A percentile compares a stretch with the other conserved stretches of the same genome.
phyloP scores from a whole-genome alignment of 1,140 invertebrate genomes.

The Hyles euphorbiae region DNA sequence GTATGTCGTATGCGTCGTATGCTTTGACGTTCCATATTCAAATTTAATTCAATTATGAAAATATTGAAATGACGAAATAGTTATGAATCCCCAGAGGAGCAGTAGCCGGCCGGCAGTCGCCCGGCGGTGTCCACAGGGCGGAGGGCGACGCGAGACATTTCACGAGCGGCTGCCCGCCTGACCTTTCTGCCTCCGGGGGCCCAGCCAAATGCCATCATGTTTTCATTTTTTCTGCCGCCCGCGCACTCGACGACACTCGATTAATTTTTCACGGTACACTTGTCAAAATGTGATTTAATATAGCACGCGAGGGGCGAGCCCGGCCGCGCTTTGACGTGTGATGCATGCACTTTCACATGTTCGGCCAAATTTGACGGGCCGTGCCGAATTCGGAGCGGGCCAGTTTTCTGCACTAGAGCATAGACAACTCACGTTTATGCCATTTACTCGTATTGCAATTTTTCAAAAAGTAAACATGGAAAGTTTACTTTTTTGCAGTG shows the following conservation, averaged over 20 bases:
- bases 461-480: no score
- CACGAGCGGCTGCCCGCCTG: slow-evolving; percentile 63
- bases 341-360: slow-evolving; percentile 38
- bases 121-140: slow-evolving; percentile 37
- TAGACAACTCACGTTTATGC: no score
- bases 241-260: slow-evolving; percentile 69
- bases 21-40: background rate
- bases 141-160: slow-evolving; percentile 51
- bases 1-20: background rate
- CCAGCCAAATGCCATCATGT: slow-evolving; percentile 65
- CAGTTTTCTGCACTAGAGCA: no score
- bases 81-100: slow-evolving; percentile 37
- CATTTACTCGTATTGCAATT: no score
- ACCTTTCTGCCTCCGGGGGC: slow-evolving; percentile 65
- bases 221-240: slow-evolving; percentile 62
- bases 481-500: no score
- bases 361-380: no score
- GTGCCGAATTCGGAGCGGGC: no score
- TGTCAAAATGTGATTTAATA: slow-evolving; percentile 75
- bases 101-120: slow-evolving; percentile 20
- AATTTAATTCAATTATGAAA: no score
- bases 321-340: slow-evolving; percentile 60
- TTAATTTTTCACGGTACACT: slow-evolving; percentile 74
- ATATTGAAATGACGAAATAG: background rate
- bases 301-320: slow-evolving; percentile 53